Evolutionary conservation across 2,888 invertebrate species (phyloP), one percentile per base, ranked within the genome.

Genomic region (Drosophila robusta): DNA sequence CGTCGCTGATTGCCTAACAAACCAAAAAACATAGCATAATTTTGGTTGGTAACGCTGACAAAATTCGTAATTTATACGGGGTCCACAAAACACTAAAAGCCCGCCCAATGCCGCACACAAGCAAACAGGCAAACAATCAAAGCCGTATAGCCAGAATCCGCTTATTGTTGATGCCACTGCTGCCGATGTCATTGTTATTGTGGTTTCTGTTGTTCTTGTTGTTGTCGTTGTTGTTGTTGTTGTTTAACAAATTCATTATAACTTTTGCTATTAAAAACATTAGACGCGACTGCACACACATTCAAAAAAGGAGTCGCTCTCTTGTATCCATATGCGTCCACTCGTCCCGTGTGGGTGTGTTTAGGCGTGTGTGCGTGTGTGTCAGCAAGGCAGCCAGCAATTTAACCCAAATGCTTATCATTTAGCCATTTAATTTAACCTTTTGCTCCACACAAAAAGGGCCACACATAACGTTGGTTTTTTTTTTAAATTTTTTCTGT

Each of bases 351-450:
- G n/a, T 29, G 9, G 32, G 34, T 16, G 58, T 34, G 24, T 60
- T 38, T 18, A 36, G 26, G 26, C 2, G 32, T n/a, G 26, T 7
- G 16, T 29, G 24, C 11, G 22, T 14, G 52, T 16, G 51, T 34
- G 36, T 34, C 51, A 58, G 68, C 49, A 29, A 29, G 16, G 7
- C 34, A 34, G 34, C 34, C 75, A 75, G 58, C 87, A 78, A 79
- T 85, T 87, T 85, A 85, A 85, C 87, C 86, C 83, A 86, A 87
- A 86, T 87, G 87, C 86, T 87, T 86, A 86, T 86, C 87, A 86
- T 86, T 86, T 86, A 85, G 83, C 86, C 87, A 87, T 86, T 86
- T 87, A 81, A 87, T 87, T 87, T 86, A 86, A 86, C 87, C 86
- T 85, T 82, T 81, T 78, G 76, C 65, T 75, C 63, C 67, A 45